Conservation (phyloP, 1,140 invertebrate genomes). For the Bombus balteatus region DNA sequence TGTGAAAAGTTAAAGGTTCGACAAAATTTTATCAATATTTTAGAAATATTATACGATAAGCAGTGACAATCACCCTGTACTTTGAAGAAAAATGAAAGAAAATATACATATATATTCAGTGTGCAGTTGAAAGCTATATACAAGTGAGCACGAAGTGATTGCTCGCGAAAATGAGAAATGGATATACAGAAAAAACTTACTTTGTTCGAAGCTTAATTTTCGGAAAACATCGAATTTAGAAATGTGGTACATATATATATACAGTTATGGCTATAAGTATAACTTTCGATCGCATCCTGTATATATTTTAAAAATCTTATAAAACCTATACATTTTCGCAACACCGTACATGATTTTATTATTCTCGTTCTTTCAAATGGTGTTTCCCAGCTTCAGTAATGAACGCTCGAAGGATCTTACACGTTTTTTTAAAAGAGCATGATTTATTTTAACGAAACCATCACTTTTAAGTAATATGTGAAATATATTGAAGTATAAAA, state of each 20-base stretch:
- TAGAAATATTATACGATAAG: not conserved
- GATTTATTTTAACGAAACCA: not conserved
- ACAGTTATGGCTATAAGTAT: not conserved
- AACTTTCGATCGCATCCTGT: not conserved
- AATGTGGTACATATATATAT: no score
- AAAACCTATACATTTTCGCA: conserved; percentile 23
- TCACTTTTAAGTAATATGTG: not conserved
- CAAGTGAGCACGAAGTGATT: no score
- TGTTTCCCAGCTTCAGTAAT: conserved; percentile 22
- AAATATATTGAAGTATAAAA: no score
- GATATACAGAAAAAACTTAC: not conserved
- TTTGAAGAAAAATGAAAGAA: not conserved
- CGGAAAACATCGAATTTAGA: not conserved
- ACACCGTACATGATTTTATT: conserved; percentile 15
- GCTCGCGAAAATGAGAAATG: no score
- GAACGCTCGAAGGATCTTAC: conserved; percentile 14
- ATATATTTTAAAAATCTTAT: not conserved
- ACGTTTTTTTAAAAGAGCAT: not conserved
- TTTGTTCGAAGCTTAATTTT: not conserved
- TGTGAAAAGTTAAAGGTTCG: conserved; percentile 27
- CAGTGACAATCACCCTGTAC: conserved; percentile 5
- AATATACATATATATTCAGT: not conserved
- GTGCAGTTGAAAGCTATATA: not conserved
- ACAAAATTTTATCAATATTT: not conserved
- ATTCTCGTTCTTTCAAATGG: conserved; percentile 17